These are phyloP conservation scores for Standfussiana lucernea DNA, from an alignment of 2,888 invertebrate species.

Conservation along the genomic window DNA sequence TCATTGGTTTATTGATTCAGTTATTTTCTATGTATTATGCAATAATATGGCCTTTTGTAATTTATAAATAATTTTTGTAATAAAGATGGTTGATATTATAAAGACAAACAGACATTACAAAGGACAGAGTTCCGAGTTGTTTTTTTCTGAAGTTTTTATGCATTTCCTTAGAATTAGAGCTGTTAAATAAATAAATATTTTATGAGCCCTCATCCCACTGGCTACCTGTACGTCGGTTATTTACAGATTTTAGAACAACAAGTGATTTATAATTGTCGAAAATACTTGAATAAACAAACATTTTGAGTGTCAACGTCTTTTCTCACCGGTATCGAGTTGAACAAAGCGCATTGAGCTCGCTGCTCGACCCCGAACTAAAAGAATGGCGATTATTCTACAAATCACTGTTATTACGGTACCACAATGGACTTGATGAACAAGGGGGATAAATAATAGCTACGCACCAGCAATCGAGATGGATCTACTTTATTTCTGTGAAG, in stretches of 20 bases:
- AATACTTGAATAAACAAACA: constrained; percentile 60
- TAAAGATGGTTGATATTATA: neutral
- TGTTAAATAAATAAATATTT: constrained; percentile 45
- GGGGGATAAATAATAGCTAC: constrained; percentile 72
- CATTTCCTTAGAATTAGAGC: constrained; percentile 6
- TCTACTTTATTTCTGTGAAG: constrained; percentile 39
- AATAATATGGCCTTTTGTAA: neutral
- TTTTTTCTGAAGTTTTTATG: constrained; percentile 13
- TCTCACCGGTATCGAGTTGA: constrained; percentile 88
- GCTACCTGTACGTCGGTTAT: constrained; percentile 52
- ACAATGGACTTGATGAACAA: constrained; percentile 81
- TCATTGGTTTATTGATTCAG: neutral
- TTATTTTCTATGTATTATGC: neutral
- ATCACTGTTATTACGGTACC: constrained; percentile 86
- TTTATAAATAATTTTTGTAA: too few relatives aligned
- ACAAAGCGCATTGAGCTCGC: constrained; percentile 76
- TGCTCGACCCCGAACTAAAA: constrained; percentile 81
- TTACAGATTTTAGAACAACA: constrained; percentile 54
- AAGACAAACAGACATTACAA: neutral
- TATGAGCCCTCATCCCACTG: constrained; percentile 32
- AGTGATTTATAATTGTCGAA: constrained; percentile 64
- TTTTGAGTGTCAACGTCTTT: constrained; percentile 80
- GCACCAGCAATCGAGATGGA: constrained; percentile 60
- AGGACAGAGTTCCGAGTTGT: neutral
- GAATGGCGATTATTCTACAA: constrained; percentile 84